phyloP scores from a whole-genome alignment of 30 jellyfish, hydroid and myxozoan species.

The Nemopilema nomurai region DNA sequence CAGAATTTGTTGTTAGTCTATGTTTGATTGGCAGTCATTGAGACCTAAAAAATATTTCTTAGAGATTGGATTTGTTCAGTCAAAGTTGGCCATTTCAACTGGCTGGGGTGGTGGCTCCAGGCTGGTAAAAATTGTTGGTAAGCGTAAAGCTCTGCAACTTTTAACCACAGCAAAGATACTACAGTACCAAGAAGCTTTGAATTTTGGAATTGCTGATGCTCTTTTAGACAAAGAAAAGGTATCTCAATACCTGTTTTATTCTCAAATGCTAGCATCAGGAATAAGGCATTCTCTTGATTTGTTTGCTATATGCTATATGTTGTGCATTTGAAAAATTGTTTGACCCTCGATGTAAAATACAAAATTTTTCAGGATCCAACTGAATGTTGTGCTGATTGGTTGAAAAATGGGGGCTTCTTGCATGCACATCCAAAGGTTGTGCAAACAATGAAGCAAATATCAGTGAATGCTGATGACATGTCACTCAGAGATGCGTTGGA shows the following conservation, averaged over 20 bases:
- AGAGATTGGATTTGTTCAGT: slow-evolving; percentile 88
- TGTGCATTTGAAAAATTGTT: not conserved
- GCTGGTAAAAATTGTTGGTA: slow-evolving; percentile 74
- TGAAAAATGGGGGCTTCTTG: slow-evolving; percentile 31
- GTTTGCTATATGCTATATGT: not conserved
- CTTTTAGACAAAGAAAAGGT: slow-evolving; percentile 42
- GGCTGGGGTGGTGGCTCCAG: slow-evolving; percentile 96
- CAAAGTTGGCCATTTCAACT: slow-evolving; percentile 77
- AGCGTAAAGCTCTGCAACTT: slow-evolving; percentile 67
- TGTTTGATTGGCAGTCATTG: no score
- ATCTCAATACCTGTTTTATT: not conserved
- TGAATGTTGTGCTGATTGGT: slow-evolving; percentile 76
- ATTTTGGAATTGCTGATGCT: slow-evolving; percentile 69
- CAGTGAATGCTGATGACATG: slow-evolving; percentile 62
- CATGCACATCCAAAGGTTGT: slow-evolving; percentile 65
- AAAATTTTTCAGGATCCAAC: slow-evolving; percentile 54
- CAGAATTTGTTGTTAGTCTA: no score
- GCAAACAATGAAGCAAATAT: slow-evolving; percentile 67
- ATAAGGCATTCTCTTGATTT: no score
- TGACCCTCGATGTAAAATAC: not conserved
- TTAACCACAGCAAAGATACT: slow-evolving; percentile 55
- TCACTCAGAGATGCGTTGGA: slow-evolving; percentile 51
- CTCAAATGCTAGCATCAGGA: not conserved
- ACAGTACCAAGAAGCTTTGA: slow-evolving; percentile 48
- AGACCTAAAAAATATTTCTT: no score